These are phyloP conservation scores for Mastigias papua DNA, from an alignment of 30 jellyfish, hydroid and myxozoan genomes.

Conservation along the genomic window DNA sequence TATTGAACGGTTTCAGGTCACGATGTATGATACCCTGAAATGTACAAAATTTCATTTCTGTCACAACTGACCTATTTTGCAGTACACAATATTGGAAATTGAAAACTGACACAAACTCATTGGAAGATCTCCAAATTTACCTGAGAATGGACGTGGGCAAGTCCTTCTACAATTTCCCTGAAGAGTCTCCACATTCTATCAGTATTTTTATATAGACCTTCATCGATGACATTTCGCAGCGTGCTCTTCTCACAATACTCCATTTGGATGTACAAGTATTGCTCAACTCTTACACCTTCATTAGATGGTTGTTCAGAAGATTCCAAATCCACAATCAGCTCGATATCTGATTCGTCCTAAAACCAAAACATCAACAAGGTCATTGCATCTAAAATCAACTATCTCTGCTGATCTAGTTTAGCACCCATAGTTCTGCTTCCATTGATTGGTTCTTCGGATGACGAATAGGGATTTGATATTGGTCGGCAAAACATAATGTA, in stretches of 20 bases:
- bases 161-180: conserved; percentile 94
- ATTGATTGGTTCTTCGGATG: too few species aligned
- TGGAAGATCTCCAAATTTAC: too few species aligned
- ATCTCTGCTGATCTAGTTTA: too few species aligned
- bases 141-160: conserved; percentile 95
- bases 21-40: conserved; percentile 95
- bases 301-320: conserved; percentile 32
- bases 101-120: too few species aligned
- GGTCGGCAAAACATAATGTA: too few species aligned
- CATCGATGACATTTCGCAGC: conserved; percentile 89
- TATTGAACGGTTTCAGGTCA: conserved; percentile 94
- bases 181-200: conserved; percentile 87
- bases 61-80: too few species aligned
- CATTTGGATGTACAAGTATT: conserved; percentile 95
- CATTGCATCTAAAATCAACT: too few species aligned
- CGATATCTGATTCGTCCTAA: conserved; percentile 76
- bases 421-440: too few species aligned
- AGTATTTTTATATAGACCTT: conserved; percentile 71
- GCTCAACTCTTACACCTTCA: conserved; percentile 27
- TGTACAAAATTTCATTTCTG: background rate
- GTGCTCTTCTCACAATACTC: conserved; percentile 98
- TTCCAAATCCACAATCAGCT: conserved; percentile 32
- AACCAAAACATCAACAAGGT: background rate
- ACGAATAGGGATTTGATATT: too few species aligned
- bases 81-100: too few species aligned